These are phyloP conservation scores for Paramisgurnus dabryanus DNA, from an alignment of 2,113 vertebrate species.

Conservation along the genomic window DNA sequence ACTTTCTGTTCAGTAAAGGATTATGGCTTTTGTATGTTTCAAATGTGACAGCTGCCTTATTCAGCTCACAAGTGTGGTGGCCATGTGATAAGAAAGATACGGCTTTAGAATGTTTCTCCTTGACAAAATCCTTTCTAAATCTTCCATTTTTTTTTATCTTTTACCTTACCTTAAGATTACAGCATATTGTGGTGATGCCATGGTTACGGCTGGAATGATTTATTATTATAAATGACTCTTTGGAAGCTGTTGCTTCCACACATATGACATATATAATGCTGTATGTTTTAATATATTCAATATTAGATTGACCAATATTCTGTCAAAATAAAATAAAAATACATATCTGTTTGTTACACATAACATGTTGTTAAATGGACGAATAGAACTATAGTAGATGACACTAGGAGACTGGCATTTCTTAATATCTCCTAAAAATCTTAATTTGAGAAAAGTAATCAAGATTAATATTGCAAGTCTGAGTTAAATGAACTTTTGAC, in stretches of 20 bases:
- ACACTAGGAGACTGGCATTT: background rate
- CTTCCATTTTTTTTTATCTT: constrained; percentile 68
- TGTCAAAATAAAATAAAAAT: no score
- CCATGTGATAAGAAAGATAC: constrained; percentile 78
- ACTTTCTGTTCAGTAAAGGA: constrained; percentile 78
- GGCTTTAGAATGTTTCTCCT: constrained; percentile 75
- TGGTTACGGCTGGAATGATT: constrained; percentile 62
- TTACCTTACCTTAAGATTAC: constrained; percentile 64
- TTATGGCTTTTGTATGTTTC: constrained; percentile 80
- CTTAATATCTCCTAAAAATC: background rate
- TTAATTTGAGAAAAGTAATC: constrained; percentile 36
- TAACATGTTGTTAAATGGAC: no score
- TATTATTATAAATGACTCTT: constrained; percentile 72
- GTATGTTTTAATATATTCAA: background rate
- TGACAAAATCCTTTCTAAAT: constrained; percentile 79
- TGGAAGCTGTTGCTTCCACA: constrained; percentile 71
- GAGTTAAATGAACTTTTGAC: background rate
- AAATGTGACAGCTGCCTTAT: constrained; percentile 81
- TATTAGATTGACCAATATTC: no score
- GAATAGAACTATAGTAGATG: no score
- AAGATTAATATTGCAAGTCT: constrained; percentile 57
- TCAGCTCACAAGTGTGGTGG: constrained; percentile 76
- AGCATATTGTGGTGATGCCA: constrained; percentile 68
- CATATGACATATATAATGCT: no score
- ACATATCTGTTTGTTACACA: no score